Evolutionary conservation across 2,888 invertebrate genomes (phyloP).

Genomic region (Caenorhabditis sp.): DNA sequence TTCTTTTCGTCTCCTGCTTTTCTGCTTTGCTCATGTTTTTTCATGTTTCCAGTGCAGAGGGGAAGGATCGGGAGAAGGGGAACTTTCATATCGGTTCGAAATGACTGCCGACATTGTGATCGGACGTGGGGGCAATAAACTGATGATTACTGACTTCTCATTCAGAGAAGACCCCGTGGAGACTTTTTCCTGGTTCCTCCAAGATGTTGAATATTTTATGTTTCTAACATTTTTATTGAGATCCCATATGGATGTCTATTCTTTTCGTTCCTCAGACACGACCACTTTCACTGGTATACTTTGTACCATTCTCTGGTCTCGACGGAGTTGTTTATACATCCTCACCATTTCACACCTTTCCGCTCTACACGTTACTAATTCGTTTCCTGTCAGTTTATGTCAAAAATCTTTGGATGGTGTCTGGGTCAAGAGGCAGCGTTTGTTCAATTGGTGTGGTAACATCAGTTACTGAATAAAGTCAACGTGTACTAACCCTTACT

Average conservation of each 20-base stretch:
- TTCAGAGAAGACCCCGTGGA: constrained; percentile 7
- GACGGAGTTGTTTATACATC: constrained; percentile 35
- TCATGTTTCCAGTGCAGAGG: constrained; percentile 44
- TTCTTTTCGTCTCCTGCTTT: constrained; percentile 27
- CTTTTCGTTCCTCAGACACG: constrained; percentile 11
- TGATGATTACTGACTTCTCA: constrained; percentile 60
- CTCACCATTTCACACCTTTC: constrained; percentile 34
- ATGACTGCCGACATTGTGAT: constrained; percentile 59
- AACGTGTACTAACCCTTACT: background rate
- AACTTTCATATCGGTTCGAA: constrained; percentile 63
- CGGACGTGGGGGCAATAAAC: constrained; percentile 57
- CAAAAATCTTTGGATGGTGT: constrained; percentile 48
- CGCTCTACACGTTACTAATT: constrained; percentile 38
- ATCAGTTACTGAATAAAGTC: background rate
- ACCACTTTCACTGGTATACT: constrained; percentile 3
- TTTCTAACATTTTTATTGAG: constrained; percentile 31
- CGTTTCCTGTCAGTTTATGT: constrained; percentile 35
- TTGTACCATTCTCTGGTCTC: background rate
- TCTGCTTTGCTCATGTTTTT: constrained; percentile 39
- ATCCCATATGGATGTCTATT: constrained; percentile 18
- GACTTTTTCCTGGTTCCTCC: constrained; percentile 12
- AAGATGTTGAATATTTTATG: constrained; percentile 22
- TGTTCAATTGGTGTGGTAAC: constrained; percentile 12
- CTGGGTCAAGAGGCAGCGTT: constrained; percentile 9
- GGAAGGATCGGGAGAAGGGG: constrained; percentile 10